phyloP scores from a whole-genome alignment of 2,113 vertebrate genomes.

The Dolichallabes microphthalmus region DNA sequence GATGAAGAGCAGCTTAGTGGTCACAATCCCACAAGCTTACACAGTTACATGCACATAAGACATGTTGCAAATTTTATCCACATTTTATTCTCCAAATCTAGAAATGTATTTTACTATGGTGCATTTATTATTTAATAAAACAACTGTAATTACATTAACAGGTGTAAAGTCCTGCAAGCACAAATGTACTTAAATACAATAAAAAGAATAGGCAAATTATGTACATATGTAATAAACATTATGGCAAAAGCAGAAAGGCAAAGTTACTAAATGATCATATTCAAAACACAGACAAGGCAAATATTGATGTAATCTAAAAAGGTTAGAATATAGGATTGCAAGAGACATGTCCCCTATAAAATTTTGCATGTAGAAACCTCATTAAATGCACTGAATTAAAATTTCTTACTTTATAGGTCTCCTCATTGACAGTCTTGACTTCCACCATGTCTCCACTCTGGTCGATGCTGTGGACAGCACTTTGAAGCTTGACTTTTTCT shows the following conservation, averaged over 20 bases:
- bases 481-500: conserved; percentile 80
- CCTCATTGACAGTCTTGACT: conserved; percentile 84
- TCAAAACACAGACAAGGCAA: neutral
- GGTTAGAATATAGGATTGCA: no score
- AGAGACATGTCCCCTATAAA: neutral
- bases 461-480: conserved; percentile 82
- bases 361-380: neutral
- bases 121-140: neutral
- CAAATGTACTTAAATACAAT: neutral
- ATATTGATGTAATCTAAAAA: neutral
- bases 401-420: conserved; percentile 77
- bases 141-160: neutral
- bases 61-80: neutral
- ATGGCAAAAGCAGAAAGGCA: neutral
- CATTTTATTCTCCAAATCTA: neutral
- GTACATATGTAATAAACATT: neutral
- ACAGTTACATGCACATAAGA: conserved; percentile 4
- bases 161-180: neutral
- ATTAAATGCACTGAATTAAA: neutral
- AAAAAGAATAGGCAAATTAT: neutral
- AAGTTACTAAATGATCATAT: neutral
- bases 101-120: neutral
- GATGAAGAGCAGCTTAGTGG: conserved; percentile 44
- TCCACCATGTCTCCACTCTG: conserved; percentile 78
- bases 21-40: conserved; percentile 29